Evolutionary conservation across 2,797 vertebrate species (phyloP).

Genomic region (Lepus oiostolus): DNA sequence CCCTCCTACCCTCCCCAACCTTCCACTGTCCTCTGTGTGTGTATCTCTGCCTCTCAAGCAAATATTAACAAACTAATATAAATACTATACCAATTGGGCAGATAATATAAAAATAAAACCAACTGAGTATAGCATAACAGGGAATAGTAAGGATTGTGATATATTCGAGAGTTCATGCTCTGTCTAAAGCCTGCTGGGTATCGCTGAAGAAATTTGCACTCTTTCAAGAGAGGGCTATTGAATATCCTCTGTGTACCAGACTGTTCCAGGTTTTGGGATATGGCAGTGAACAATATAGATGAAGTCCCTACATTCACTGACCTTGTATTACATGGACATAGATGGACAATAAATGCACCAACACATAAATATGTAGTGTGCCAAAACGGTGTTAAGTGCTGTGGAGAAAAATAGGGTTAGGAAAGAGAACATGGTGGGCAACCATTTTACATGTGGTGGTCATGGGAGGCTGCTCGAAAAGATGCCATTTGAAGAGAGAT

Average conservation of each 20-base stretch:
- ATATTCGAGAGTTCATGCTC: neutral
- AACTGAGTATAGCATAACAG: neutral
- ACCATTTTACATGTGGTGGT: neutral
- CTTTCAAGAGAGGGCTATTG: neutral
- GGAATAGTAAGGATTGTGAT: neutral
- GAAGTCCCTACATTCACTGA: neutral
- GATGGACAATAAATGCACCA: neutral
- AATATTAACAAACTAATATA: too few species aligned
- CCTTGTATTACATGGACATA: neutral
- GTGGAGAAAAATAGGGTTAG: neutral
- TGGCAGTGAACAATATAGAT: neutral
- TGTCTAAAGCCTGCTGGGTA: neutral
- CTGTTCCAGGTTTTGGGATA: neutral
- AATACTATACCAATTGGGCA: neutral
- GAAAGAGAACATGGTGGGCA: neutral
- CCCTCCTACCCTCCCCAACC: too few species aligned
- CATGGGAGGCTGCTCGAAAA: neutral
- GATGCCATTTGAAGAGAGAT: neutral
- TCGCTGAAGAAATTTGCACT: conserved; percentile 14
- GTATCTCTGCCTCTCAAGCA: too few species aligned
- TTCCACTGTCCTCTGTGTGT: too few species aligned
- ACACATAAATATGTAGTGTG: neutral
- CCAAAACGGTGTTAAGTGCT: neutral
- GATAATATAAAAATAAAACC: conserved; percentile 9
- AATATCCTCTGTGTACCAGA: neutral